phyloP scores from a whole-genome alignment of 2,113 vertebrate species.

The Speoplatyrhinus poulsoni region DNA sequence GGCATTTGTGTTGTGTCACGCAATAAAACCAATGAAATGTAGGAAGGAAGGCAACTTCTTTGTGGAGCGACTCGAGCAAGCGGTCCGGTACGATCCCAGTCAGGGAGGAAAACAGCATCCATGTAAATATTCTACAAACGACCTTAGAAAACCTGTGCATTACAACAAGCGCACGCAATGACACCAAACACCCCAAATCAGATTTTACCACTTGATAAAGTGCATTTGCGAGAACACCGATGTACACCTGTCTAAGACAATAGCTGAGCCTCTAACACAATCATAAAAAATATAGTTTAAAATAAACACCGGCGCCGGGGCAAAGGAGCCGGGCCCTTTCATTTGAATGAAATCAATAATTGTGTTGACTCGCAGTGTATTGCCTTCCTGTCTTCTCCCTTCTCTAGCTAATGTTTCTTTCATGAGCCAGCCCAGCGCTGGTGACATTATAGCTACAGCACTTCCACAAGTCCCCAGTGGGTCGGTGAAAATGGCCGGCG shows the following conservation, averaged over 20 bases:
- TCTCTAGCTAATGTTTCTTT: slow-evolving; percentile 76
- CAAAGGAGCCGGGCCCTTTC: slow-evolving; percentile 48
- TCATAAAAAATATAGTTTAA: slow-evolving; percentile 41
- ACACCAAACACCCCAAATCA: slow-evolving; percentile 12
- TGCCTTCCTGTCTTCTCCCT: slow-evolving; percentile 73
- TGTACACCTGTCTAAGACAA: slow-evolving; percentile 30
- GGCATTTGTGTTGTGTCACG: slow-evolving; percentile 32
- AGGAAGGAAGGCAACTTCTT: slow-evolving; percentile 17
- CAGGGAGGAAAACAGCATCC: neutral
- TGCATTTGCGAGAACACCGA: slow-evolving; percentile 16
- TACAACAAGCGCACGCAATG: slow-evolving; percentile 25
- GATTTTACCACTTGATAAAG: slow-evolving; percentile 22
- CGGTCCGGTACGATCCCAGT: neutral
- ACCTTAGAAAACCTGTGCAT: slow-evolving; percentile 5
- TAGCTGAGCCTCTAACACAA: slow-evolving; percentile 1
- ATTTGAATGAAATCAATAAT: slow-evolving; percentile 78
- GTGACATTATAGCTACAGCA: slow-evolving; percentile 73
- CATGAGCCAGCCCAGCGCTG: slow-evolving; percentile 72
- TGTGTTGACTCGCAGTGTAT: slow-evolving; percentile 74
- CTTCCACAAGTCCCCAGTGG: slow-evolving; percentile 73
- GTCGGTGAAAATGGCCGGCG: slow-evolving; percentile 70
- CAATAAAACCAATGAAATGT: slow-evolving; percentile 35
- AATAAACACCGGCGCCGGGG: slow-evolving; percentile 36
- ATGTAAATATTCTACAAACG: slow-evolving; percentile 10
- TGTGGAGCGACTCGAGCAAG: slow-evolving; percentile 19